These are phyloP conservation scores for Amblyraja radiata DNA, from an alignment of 2,797 vertebrate species.

Conservation along the genomic window DNA sequence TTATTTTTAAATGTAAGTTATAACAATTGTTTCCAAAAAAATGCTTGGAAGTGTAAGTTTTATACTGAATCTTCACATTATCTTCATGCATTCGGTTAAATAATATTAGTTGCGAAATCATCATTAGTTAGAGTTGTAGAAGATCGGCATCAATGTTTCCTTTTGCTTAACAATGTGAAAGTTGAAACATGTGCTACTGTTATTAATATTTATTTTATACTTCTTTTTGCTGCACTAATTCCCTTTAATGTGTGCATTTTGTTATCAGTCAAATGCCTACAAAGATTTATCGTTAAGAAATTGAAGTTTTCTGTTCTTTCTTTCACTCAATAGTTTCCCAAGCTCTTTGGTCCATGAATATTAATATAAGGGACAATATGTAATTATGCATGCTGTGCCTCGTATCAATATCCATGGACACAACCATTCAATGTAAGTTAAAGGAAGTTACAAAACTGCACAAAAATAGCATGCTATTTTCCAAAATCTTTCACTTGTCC, in stretches of 20 bases:
- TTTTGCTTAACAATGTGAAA: not conserved
- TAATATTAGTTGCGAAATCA: not conserved
- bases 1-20: not conserved
- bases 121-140: not conserved
- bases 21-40: not conserved
- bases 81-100: not conserved
- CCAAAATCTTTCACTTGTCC: not conserved
- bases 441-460: not conserved
- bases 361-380: not conserved
- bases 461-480: not conserved
- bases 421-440: not conserved
- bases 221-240: not conserved
- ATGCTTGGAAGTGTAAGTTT: not conserved
- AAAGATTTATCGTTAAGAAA: not conserved
- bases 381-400: not conserved
- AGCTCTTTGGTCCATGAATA: not conserved
- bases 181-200: not conserved
- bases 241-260: not conserved
- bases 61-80: not conserved
- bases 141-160: not conserved
- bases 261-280: not conserved
- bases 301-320: not conserved
- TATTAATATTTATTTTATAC: not conserved
- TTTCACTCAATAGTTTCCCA: not conserved
- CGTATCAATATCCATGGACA: not conserved